Percentiles rank a stretch among this genome's conserved stretches.
These are phyloP conservation scores for Metalampra italica DNA, from an alignment of 2,888 invertebrate species.

Conservation along the genomic window DNA sequence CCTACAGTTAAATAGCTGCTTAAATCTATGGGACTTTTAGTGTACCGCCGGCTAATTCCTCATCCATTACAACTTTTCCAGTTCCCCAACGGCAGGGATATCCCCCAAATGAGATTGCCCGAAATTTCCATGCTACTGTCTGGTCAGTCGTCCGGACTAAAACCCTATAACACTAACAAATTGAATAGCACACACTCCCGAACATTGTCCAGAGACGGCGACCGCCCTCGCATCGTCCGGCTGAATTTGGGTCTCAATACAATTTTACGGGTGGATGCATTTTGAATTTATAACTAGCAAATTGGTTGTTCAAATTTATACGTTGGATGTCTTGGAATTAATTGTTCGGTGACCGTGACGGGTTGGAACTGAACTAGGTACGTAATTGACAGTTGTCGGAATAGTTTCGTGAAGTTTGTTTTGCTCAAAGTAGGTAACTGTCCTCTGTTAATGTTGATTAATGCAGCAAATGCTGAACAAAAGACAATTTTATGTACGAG, in stretches of 20 bases:
- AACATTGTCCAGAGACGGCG: constrained; percentile 12
- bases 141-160: constrained; percentile 46
- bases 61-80: constrained; percentile 24
- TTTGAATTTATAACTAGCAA: constrained; percentile 77
- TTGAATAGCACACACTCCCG: constrained; percentile 31
- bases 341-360: constrained; percentile 57
- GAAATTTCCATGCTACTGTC: constrained; percentile 29
- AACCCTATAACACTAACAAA: constrained; percentile 47
- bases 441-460: not conserved
- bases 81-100: constrained; percentile 15
- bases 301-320: constrained; percentile 72
- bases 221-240: constrained; percentile 37
- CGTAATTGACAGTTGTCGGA: constrained; percentile 15
- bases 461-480: not conserved
- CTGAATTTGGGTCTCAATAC: constrained; percentile 63
- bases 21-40: constrained; percentile 8
- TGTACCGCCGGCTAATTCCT: constrained; percentile 17
- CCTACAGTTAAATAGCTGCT: not conserved
- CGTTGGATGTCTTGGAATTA: constrained; percentile 71
- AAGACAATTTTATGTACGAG: no score
- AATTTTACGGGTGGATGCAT: constrained; percentile 73
- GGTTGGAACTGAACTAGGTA: constrained; percentile 28
- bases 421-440: not conserved
- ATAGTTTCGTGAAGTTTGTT: not conserved
- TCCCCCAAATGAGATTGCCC: constrained; percentile 39